Conservation (phyloP, 2,113 vertebrate species). For the pig (Sus scrofa) region DNA sequence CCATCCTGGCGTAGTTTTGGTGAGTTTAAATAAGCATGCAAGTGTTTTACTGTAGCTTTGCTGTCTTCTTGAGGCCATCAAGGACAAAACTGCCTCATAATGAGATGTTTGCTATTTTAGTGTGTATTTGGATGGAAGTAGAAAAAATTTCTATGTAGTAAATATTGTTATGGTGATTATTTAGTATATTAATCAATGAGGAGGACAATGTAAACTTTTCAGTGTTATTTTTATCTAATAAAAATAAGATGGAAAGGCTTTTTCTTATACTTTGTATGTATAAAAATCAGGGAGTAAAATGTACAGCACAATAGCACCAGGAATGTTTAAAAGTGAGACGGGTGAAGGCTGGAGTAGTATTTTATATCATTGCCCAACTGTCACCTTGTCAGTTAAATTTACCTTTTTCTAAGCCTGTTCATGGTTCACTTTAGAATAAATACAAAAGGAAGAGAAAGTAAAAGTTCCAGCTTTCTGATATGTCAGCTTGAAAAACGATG, state of each 20-base stretch:
- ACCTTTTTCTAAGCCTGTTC: not conserved
- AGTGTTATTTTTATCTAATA: constrained; percentile 6
- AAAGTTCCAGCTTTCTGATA: constrained; percentile 46
- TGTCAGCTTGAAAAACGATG: constrained; percentile 65
- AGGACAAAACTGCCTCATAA: not conserved
- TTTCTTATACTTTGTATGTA: not conserved
- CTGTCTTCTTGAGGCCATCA: not conserved
- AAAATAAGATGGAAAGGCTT: not conserved
- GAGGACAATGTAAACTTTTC: not conserved
- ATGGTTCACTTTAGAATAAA: constrained; percentile 45
- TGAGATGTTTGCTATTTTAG: not conserved
- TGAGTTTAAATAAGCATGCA: constrained; percentile 25
- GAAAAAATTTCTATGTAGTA: not conserved
- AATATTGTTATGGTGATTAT: constrained; percentile 34
- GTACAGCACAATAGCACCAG: not conserved
- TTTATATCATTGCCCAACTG: constrained; percentile 20
- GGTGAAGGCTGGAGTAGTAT: not conserved
- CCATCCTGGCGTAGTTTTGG: not conserved
- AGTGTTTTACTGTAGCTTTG: not conserved
- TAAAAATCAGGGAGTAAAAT: constrained; percentile 22
- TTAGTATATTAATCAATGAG: not conserved
- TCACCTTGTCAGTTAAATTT: constrained; percentile 56
- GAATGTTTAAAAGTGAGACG: constrained; percentile 7
- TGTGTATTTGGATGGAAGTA: not conserved
- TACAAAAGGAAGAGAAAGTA: not conserved